Evolutionary conservation across 2,113 vertebrate genomes (phyloP), one percentile per base, ranked within the genome.

Genomic region (Sceloporus tristichus): DNA sequence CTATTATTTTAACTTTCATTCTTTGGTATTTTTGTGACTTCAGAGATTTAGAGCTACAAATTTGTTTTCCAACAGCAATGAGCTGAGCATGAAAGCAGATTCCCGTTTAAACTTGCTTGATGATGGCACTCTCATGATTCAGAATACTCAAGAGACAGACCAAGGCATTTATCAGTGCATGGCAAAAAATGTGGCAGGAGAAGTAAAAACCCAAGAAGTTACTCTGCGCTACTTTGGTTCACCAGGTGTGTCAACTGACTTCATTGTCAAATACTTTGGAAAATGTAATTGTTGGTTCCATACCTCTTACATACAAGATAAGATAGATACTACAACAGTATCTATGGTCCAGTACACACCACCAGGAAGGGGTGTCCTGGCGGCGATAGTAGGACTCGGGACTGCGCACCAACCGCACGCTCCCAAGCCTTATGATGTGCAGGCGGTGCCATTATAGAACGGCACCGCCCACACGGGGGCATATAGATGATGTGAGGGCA

Each of bases 111-210:
- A 99, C 95, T 96, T 99, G 91, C 95, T 99, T 91, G 98, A 99
- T 82, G 99, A 99, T 1, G 99, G 98, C 11, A 99, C 99, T 0
- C 95, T 99, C 89, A 99, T 99, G 98, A 99, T 99, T 94, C 98
- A 98, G 91, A 97, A 99, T 95, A 98, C 98, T 1, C 97, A 98
- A 92, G 99, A 99, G 96, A 97, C 98, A 0, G 99, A 99, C 92
- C 97, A 99, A 96, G 99, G 99, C 54, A 96, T 99, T 62, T 99
- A 99, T 94, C 99, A 99, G 79, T 99, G 99, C 94, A 99, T 99
- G 99, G 99, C 99, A 38, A 99, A 98, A 93, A 99, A 99, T 7
- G 98, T 98, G 86, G 99, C 98, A 0, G 99, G 99, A 74, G 98
- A 99, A 95, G 99, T 98, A 78, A 99, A 99, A 96, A 99, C 98